Conservation (phyloP, 2,888 invertebrate genomes). For the Spodoptera littoralis region DNA sequence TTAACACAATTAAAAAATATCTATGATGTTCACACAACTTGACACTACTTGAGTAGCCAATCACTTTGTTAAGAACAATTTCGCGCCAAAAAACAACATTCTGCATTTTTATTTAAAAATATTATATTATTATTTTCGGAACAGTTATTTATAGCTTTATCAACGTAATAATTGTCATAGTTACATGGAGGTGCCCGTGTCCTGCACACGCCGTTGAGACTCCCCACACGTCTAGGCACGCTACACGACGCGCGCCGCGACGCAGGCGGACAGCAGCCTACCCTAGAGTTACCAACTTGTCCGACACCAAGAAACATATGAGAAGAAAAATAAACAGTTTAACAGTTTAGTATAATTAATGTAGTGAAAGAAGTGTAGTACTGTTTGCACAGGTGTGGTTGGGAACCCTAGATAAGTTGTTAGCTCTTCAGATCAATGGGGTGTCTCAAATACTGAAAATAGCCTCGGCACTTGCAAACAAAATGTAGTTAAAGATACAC, state of each 20-base stretch:
- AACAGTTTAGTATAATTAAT: constrained; percentile 20
- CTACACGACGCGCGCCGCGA: no score
- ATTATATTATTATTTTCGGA: constrained; percentile 73
- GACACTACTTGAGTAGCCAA: constrained; percentile 42
- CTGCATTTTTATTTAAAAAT: constrained; percentile 81
- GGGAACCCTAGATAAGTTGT: constrained; percentile 1
- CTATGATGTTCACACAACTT: constrained; percentile 51
- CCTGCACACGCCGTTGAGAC: constrained; percentile 48
- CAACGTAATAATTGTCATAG: constrained; percentile 69
- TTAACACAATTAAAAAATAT: constrained; percentile 61
- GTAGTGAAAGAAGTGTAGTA: no score
- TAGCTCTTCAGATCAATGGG: constrained; percentile 58
- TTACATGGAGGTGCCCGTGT: constrained; percentile 64
- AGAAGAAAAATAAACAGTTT: no score
- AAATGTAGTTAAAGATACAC: constrained; percentile 51
- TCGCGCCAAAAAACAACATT: constrained; percentile 73
- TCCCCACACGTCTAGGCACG: constrained; percentile 8
- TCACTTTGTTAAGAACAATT: constrained; percentile 50
- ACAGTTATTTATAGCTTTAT: constrained; percentile 74
- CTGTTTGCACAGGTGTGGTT: no score
- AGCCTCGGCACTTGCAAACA: constrained; percentile 65
- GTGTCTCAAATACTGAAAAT: constrained; percentile 62
- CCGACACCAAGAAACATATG: no score
- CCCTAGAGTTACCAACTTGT: no score
- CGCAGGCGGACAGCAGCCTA: no score